Evolutionary conservation across 2,797 vertebrate genomes (phyloP), one percentile per base, ranked within the genome.

Genomic region (Clarias pachynema): DNA sequence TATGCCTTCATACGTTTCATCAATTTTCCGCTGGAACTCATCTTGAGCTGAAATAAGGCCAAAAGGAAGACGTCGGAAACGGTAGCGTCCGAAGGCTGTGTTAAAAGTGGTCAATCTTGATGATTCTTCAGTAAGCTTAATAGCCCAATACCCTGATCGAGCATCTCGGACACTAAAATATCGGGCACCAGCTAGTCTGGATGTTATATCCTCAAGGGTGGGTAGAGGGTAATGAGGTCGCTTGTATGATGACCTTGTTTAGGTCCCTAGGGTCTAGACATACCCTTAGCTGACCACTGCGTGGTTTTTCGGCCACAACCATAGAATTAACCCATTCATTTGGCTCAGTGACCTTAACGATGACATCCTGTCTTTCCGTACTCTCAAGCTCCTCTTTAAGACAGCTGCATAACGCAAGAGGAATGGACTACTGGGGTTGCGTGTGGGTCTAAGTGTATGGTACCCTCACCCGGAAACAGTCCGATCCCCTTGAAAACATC

Each of bases 61-160:
- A 72, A 89, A 89, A 0, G 73, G 82, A 1, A 89, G 14, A 0
- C 53, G 5, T 0, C 80, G 26, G 26, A 88, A 89, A 12, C 59
- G 1, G 26, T 88, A 85, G 0, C 40, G 0, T 1, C 90, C 59
- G 22, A 91, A 89, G 0, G 62, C 20, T 6, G 44, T 89, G 75
- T 87, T 90, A 24, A 90, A 89, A 0, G 85, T 90, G 0, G 85
- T 90, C n/a, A 90, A 15, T 29, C 60, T 87, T 4, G 83, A 89
- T 3, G 85, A 88, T 1, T 87, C 81, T 0, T 83, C 70, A 0
- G 83, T 72, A 0, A 86, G 79, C 37, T 88, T 89, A 0, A 89
- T 84, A 0, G 87, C 69, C 84, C 84, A 86, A n/a, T 86, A 86
- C 0, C 84, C 81, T 0, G 74, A 91, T 22, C 79, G 74, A 0